Evolutionary conservation across 2,888 invertebrate genomes (phyloP), one percentile per base, ranked within the genome.

Genomic region (Rhagophthalmus giganteus): DNA sequence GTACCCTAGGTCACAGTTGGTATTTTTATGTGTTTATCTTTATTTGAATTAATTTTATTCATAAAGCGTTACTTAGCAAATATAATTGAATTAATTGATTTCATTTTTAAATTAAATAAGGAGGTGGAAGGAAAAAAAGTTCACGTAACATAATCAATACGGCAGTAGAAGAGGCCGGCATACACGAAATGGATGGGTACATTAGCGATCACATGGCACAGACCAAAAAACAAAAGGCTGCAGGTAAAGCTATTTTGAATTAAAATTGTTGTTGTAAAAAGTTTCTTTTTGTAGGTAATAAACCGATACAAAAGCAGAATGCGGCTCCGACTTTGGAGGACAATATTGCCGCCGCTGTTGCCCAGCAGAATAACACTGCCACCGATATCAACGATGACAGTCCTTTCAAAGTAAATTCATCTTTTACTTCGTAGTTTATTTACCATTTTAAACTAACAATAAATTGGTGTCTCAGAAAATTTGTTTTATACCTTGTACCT

Each of bases 161-260:
- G 60, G 75, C 79, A 46, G 77, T 79, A 28, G 80, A 81, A 57
- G 78, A 79, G 26, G 78, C 79, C 51, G 80, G 77, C 47, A 76
- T 84, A 66, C 63, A 66, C 15, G 82, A 82, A 55, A 80, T 81
- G 55, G 82, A 83, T 58, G 77, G 78, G 51, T 84, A 83, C 63
- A 78, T 78, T 13, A 67, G 60, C 41, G 70, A 68, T 34, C 53
- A 41, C n/a, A 57, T 48, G 37, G 11, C 46, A 10, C 66, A 63
- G 28, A 68, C 38, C 14, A 59, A 60, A 48, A 59, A 60, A 16
- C 55, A 57, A 15, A 46, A 42, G 26, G 48, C 58, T 24, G 34
- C 47, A 42, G 35, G 53, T 53, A 53, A 35, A 14, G 15, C 2
- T 6, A 14, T 27, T 15, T 13, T 42, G n/a, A 3, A 4, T 2